Evolutionary conservation across 2,113 vertebrate genomes (phyloP), one percentile per base, ranked within the genome.

Genomic region (Egretta garzetta): DNA sequence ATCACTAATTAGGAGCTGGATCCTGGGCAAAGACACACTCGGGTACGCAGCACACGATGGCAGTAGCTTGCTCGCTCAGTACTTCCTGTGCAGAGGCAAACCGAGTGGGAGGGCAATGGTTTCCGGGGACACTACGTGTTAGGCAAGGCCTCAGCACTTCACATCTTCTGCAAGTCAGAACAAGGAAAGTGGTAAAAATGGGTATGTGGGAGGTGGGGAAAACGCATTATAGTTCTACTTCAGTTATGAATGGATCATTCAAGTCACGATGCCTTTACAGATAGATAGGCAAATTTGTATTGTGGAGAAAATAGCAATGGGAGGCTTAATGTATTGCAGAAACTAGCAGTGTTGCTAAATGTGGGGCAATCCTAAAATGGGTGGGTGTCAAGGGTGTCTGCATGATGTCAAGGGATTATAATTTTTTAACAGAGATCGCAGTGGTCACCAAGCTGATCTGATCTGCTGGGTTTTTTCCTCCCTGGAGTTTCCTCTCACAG

Each of bases 81-180:
- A 1, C 62, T 10, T 73, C 62, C 88, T 30, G 14, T 26, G 67
- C 86, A 93, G 90, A 90, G 71, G 81, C 66, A 90, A 91, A 87
- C 8, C 0, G 12, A 41, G 92, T 39, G 50, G 79, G 71, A 73
- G 23, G 63, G 68, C 58, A 47, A 50, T 21, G 68, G 86, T 79
- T 96, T 79, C 86, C 19, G 23, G 83, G 73, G 90, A 74, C 52
- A 33, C 45, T 59, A 50, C 18, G 13, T 45, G 66, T 67, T 67
- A 67, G 67, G 77, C 63, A 73, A 76, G 88, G 58, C 81, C 92
- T 90, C 85, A 73, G 75, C 86, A 53, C 88, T 83, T 95, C 88
- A 80, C 75, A 91, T 92, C 72, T 86, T 86, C 85, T 56, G 55
- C 92, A 88, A 95, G 80, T 94, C 96, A 96, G 94, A 97, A 88